Base-by-base conservation (phyloP, 1,140 invertebrate genomes). In the Bicyclus anynana region DNA sequence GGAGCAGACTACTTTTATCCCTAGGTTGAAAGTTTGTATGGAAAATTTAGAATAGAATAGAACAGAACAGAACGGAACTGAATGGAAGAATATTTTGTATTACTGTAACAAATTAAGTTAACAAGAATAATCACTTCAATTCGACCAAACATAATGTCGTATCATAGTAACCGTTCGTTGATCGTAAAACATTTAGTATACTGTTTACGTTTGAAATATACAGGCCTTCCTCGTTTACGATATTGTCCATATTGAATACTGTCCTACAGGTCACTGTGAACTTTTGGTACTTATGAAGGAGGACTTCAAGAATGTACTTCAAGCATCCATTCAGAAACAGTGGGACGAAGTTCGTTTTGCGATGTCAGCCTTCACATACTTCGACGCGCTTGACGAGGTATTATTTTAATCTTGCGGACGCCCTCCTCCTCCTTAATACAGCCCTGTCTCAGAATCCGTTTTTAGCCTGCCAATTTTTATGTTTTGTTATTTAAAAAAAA, bases 341-440 rank as follows among this genome's bases (percentile, higher is more conserved):
- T 93, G 92, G 92, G 89, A 92, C 20, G 77, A 91, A 63, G 87
- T 93, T 10, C 77, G 83, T n/a, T 80, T 83, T 17, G 91, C 91
- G 0, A 89, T 94, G 81, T 77, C 87, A 1, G 84, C 89, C 38
- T 93, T 93, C 59, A 90, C 91, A 38, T 94, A 94, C 65, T 94
- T 93, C 69, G 90, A 92, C 60, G 81, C 84, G 4, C 91, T 92
- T 79, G 89, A 91, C 60, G 89, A 91, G 65, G 85, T 44, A 40
- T 40, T 17, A 16, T n/a, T n/a, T n/a, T n/a, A n/a, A n/a, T n/a
- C n/a, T n/a, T n/a, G n/a, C n/a, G n/a, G n/a, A n/a, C n/a, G n/a
- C n/a, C n/a, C n/a, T n/a, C n/a, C n/a, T n/a, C n/a, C n/a, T n/a
- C n/a, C n/a, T n/a, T n/a, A n/a, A n/a, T n/a, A n/a, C n/a, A n/a